phyloP scores from a whole-genome alignment of 2,888 invertebrate genomes.

The Drosophila limbata region DNA sequence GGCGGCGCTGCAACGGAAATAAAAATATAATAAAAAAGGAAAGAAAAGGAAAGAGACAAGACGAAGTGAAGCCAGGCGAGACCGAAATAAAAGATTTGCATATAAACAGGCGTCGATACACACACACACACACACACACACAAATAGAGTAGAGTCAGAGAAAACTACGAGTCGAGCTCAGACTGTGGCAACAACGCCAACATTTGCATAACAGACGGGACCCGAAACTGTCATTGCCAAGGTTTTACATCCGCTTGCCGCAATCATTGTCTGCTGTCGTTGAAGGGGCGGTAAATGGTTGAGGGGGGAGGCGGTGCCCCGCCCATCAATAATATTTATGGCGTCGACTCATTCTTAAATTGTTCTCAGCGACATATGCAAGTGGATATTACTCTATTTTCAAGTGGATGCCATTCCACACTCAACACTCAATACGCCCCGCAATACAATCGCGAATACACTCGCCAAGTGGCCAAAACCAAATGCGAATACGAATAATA shows the following conservation, averaged over 20 bases:
- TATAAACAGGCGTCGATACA: conserved; percentile 69
- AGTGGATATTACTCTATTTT: conserved; percentile 77
- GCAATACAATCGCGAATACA: conserved; percentile 21
- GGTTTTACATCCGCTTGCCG: conserved; percentile 80
- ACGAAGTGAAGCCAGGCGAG: conserved; percentile 43
- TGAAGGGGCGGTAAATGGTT: conserved; percentile 2
- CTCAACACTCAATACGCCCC: not conserved
- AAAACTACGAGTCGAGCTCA: conserved; percentile 31
- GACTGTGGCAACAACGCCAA: conserved; percentile 34
- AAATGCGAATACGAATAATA: conserved; percentile 2
- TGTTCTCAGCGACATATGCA: conserved; percentile 78
- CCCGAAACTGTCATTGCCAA: conserved; percentile 79
- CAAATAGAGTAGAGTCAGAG: conserved; percentile 28
- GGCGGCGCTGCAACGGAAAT: conserved; percentile 73
- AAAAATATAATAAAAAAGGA: conserved; percentile 34
- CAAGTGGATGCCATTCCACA: conserved; percentile 57
- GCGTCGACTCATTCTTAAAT: conserved; percentile 77
- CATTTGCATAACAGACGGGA: conserved; percentile 77
- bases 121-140: conserved; percentile 38
- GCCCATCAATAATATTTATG: conserved; percentile 80
- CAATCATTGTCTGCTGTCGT: conserved; percentile 52
- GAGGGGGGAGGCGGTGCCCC: conserved; percentile 7
- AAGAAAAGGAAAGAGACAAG: conserved; percentile 29
- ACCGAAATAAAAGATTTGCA: conserved; percentile 79
- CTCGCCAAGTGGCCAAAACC: not conserved